Base-by-base conservation (phyloP, 1,140 invertebrate species). In the Aphaenogaster floridana region DNA sequence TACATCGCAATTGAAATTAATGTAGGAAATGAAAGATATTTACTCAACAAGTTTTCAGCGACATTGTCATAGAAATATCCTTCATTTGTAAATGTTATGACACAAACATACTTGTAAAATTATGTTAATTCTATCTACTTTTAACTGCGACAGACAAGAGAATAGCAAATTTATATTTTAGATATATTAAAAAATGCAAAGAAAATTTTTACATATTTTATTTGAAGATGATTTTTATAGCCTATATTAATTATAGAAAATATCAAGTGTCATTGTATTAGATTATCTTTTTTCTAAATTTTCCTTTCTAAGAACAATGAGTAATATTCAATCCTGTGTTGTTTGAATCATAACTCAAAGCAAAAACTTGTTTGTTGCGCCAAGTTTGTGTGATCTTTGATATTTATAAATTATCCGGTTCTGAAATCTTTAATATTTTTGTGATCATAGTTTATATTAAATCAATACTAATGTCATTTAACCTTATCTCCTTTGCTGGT, bases 361-460 rank as follows among this genome's bases (percentile, higher is more conserved):
- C 5, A 76, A 61, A 83, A 84, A 61, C 42, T 84, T 84, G 42
- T 76, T 83, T 83, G 13, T 71, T 63, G 7, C 9, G 13, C 63
- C 42, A 72, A 50, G 42, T 76, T 74, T 61, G 3, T 74, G 34
- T 39, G 17, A 84, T 63, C 64, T 81, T 72, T 81, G 78, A 28
- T 68, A 63, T 54, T 83, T 74, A 54, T 9, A 5, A 64, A 64
- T 79, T 79, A 79, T 48, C 7, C 8, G 21, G 17, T 28, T 61
- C 11, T 57, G 4, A 3, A 59, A 36, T 61, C 11, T 45, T 72
- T 6, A 64, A 50, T 2, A 36, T 34, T 42, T 50, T 17, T 54
- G 57, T 15, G 36, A 83, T 0, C 15, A 54, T n/a, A 45, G 13
- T n/a, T 36, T 7, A 61, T 8, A 61, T 61, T 45, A 71, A 45